These are phyloP conservation scores for Hydrolagus colliei DNA, from an alignment of 2,797 vertebrate genomes.

Conservation along the genomic window DNA sequence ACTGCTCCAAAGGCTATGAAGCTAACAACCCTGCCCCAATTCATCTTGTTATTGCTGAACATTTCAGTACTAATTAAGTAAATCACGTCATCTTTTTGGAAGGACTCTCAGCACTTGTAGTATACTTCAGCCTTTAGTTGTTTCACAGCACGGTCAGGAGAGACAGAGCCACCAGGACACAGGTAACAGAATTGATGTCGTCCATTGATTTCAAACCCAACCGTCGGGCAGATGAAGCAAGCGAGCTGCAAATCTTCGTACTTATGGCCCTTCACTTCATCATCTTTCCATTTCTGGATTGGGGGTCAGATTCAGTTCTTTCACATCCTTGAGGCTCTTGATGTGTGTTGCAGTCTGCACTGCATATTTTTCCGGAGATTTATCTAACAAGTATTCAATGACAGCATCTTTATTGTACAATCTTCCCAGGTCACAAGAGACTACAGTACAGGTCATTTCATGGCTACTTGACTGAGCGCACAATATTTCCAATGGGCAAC, in stretches of 20 bases:
- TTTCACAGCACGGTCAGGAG: slow-evolving; percentile 87
- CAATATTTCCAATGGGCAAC: slow-evolving; percentile 91
- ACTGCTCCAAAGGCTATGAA: too few species aligned
- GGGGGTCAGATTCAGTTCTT: slow-evolving; percentile 79
- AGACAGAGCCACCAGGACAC: slow-evolving; percentile 84
- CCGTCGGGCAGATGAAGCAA: slow-evolving; percentile 89
- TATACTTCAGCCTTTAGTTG: slow-evolving; percentile 92
- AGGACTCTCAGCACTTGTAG: slow-evolving; percentile 57
- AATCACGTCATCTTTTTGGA: too few species aligned
- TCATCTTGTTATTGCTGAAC: too few species aligned
- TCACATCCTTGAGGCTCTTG: slow-evolving; percentile 85
- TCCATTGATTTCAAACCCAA: slow-evolving; percentile 94
- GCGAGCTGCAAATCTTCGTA: slow-evolving; percentile 82
- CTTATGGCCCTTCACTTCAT: slow-evolving; percentile 79
- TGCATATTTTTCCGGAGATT: slow-evolving; percentile 78
- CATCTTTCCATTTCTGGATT: slow-evolving; percentile 87
- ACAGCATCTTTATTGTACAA: slow-evolving; percentile 90
- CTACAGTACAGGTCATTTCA: slow-evolving; percentile 72
- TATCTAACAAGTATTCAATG: slow-evolving; percentile 90
- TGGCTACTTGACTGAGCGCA: slow-evolving; percentile 82
- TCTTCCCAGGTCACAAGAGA: slow-evolving; percentile 87
- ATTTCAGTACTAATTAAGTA: too few species aligned
- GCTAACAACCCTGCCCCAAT: too few species aligned
- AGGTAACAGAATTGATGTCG: slow-evolving; percentile 91
- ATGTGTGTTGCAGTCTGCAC: slow-evolving; percentile 74